phyloP scores from a whole-genome alignment of 2,113 vertebrate species.

The Monopterus albus region DNA sequence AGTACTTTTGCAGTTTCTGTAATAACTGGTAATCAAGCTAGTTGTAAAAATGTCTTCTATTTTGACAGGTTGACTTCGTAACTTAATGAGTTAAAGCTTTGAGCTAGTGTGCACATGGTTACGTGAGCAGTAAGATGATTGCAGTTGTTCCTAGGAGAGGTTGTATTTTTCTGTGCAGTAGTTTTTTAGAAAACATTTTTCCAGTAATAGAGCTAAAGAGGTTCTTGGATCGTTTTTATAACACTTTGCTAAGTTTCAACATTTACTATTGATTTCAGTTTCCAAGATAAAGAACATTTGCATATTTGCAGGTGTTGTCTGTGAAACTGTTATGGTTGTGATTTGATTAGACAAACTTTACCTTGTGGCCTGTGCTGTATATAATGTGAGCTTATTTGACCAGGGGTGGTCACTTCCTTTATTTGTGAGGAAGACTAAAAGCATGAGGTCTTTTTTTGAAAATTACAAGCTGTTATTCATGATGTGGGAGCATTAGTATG shows the following conservation, averaged over 20 bases:
- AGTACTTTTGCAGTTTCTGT: slow-evolving; percentile 42
- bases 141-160: slow-evolving; percentile 67
- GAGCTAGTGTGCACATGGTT: slow-evolving; percentile 65
- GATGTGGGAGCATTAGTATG: slow-evolving; percentile 46
- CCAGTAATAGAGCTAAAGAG: slow-evolving; percentile 46
- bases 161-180: slow-evolving; percentile 79
- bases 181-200: slow-evolving; percentile 72
- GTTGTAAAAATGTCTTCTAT: slow-evolving; percentile 25
- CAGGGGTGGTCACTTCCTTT: not conserved
- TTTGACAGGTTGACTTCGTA: slow-evolving; percentile 46
- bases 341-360: slow-evolving; percentile 31
- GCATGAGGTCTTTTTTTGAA: slow-evolving; percentile 12
- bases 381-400: slow-evolving; percentile 14
- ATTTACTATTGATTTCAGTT: slow-evolving; percentile 46
- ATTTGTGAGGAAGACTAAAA: slow-evolving; percentile 3
- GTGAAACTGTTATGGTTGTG: slow-evolving; percentile 18
- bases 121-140: slow-evolving; percentile 40
- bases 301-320: slow-evolving; percentile 8
- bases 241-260: slow-evolving; percentile 46
- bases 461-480: slow-evolving; percentile 57
- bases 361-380: slow-evolving; percentile 29
- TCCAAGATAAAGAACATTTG: slow-evolving; percentile 7
- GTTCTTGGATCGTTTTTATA: slow-evolving; percentile 66
- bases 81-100: slow-evolving; percentile 36
- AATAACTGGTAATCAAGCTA: slow-evolving; percentile 32